Base-by-base conservation (phyloP, 2,113 vertebrate genomes). In the Acinonyx jubatus region DNA sequence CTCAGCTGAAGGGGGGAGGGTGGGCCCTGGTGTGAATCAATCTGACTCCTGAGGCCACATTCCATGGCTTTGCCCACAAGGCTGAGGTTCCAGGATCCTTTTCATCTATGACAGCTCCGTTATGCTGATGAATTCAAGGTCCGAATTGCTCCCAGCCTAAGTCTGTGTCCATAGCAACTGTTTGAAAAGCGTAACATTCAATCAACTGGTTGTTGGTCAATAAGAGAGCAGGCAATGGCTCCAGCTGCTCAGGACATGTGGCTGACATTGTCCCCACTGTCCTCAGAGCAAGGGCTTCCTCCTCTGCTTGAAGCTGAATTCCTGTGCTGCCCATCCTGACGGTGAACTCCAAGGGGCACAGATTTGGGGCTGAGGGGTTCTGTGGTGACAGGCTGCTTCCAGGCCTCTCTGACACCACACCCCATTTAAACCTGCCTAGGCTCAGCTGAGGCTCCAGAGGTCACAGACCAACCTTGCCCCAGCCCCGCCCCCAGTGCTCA, bases 121-220 rank as follows among this genome's bases (percentile, higher is more conserved):
- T 76, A 81, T 92, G 45, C 50, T 8, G 5, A 66, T 33, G 41
- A 31, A 69, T 68, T 92, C 96, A 97, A 88, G 94, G 92, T 91
- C 94, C 65, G 3, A 71, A 78, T 12, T 94, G 78, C 73, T 92
- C 91, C 76, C 71, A 88, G 91, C 66, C 76, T 61, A 76, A 91
- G 91, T 91, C 76, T 1, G 84, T 97, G 95, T 95, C 96, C 95
- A 97, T 85, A 94, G 96, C 94, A 97, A 97, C 96, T 85, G 74
- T 92, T n/a, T 95, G 88, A 96, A 95, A 98, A 97, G 87, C n/a
- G 3, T 92, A 93, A 94, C 95, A 95, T 95, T 94, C 92, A 96
- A 85, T 95, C 92, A 87, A 13, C 83, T 38, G 91, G 74, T 84
- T 87, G 82, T 92, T 92, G 90, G 96, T 68, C 52, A 96, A 94